These are phyloP conservation scores for Drosophila neocordata DNA, from an alignment of 1,140 invertebrate species.

Conservation along the genomic window DNA sequence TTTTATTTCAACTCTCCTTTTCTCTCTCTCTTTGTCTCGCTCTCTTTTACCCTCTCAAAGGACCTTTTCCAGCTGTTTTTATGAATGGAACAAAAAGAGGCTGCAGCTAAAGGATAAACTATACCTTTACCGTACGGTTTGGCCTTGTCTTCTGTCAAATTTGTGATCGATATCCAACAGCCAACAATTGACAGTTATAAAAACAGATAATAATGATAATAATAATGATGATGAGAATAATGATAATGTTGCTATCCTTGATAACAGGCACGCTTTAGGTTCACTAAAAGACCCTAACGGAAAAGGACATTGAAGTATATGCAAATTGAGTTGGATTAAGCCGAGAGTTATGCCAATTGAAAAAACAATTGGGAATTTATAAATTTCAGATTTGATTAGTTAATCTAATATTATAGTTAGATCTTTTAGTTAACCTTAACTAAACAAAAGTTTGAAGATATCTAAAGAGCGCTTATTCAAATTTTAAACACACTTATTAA, in stretches of 20 bases:
- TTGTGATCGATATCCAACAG: slow-evolving; percentile 59
- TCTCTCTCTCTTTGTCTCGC: neutral
- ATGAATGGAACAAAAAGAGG: slow-evolving; percentile 38
- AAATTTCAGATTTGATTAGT: no score
- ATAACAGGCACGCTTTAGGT: slow-evolving; percentile 31
- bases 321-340: neutral
- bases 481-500: neutral
- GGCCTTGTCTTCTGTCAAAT: slow-evolving; percentile 36
- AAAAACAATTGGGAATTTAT: no score
- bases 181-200: slow-evolving; percentile 80
- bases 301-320: neutral
- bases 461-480: no score
- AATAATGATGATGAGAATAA: slow-evolving; percentile 38
- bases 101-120: slow-evolving; percentile 14
- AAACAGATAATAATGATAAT: slow-evolving; percentile 71
- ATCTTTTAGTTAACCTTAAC: no score
- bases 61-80: slow-evolving; percentile 47
- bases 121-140: slow-evolving; percentile 37
- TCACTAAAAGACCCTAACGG: neutral
- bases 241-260: slow-evolving; percentile 18
- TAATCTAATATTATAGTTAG: no score
- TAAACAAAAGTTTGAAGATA: no score
- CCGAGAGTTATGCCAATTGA: no score
- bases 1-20: neutral
- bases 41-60: slow-evolving; percentile 8